Conservation (phyloP, 2,888 invertebrate species). For the Mesoligia furuncula region DNA sequence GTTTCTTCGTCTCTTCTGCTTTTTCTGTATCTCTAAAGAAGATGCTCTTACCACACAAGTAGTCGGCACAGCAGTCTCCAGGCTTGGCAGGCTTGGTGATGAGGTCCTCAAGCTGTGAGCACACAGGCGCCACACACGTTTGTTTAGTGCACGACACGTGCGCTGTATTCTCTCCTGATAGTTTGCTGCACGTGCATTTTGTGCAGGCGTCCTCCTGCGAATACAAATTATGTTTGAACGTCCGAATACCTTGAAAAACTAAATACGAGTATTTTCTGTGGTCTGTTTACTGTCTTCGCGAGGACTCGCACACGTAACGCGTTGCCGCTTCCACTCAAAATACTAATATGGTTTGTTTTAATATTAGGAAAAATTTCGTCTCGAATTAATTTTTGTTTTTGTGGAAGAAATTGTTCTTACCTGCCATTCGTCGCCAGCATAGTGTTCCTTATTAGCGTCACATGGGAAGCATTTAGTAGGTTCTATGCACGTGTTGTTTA, state of each 20-base stretch:
- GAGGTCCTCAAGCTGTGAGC: constrained; percentile 88
- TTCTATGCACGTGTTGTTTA: constrained; percentile 93
- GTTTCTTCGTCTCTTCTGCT: neutral
- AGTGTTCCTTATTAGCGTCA: constrained; percentile 92
- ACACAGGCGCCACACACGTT: constrained; percentile 91
- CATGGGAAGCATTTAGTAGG: constrained; percentile 93
- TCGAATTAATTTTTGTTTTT: too few species aligned
- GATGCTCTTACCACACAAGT: constrained; percentile 90
- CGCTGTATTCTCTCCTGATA: constrained; percentile 72
- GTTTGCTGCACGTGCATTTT: constrained; percentile 92
- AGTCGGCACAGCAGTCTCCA: constrained; percentile 93
- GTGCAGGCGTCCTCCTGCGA: constrained; percentile 94
- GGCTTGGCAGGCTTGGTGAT: constrained; percentile 88
- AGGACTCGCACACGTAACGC: neutral
- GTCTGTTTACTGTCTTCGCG: neutral
- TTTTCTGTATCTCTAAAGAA: neutral
- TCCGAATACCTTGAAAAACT: neutral
- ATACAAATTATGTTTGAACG: neutral
- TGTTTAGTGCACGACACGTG: constrained; percentile 92
- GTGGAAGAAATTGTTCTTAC: constrained; percentile 66
- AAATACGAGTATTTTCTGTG: neutral
- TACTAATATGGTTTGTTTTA: neutral
- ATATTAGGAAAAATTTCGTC: neutral
- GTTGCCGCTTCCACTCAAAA: neutral
- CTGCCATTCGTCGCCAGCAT: constrained; percentile 93